Percentiles rank a stretch among this genome's conserved stretches.
phyloP scores from a whole-genome alignment of 2,888 invertebrate species.

The Drosophila paucipuncta region DNA sequence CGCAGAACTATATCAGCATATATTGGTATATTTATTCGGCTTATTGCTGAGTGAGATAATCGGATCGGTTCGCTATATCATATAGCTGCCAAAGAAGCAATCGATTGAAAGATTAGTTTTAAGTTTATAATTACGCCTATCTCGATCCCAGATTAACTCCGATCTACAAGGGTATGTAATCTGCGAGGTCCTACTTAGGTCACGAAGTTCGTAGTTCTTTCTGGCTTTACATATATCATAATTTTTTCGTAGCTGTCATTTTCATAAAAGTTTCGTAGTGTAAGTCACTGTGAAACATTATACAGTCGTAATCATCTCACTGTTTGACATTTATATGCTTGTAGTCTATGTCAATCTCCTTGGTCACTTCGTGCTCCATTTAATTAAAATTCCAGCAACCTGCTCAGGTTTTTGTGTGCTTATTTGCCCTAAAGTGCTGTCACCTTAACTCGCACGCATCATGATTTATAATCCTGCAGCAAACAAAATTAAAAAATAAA shows the following conservation, averaged over 20 bases:
- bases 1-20: not conserved
- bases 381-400: slow-evolving; percentile 76
- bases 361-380: slow-evolving; percentile 59
- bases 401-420: slow-evolving; percentile 60
- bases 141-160: not conserved
- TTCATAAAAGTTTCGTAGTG: too few species aligned
- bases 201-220: not conserved
- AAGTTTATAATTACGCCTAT: not conserved
- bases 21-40: not conserved
- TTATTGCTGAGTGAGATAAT: not conserved
- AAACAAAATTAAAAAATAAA: slow-evolving; percentile 74
- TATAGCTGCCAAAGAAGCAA: not conserved
- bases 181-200: not conserved
- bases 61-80: not conserved
- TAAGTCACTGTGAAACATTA: slow-evolving; percentile 11
- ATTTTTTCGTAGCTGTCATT: not conserved
- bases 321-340: slow-evolving; percentile 31
- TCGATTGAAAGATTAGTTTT: not conserved
- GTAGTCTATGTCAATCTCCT: slow-evolving; percentile 17
- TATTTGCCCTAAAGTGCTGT: slow-evolving; percentile 80
- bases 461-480: slow-evolving; percentile 73
- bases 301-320: slow-evolving; percentile 11
- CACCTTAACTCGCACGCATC: slow-evolving; percentile 78
- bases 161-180: not conserved
- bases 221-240: not conserved